phyloP scores from a whole-genome alignment of 2,113 vertebrate species.

The Prochilodus magdalenae region DNA sequence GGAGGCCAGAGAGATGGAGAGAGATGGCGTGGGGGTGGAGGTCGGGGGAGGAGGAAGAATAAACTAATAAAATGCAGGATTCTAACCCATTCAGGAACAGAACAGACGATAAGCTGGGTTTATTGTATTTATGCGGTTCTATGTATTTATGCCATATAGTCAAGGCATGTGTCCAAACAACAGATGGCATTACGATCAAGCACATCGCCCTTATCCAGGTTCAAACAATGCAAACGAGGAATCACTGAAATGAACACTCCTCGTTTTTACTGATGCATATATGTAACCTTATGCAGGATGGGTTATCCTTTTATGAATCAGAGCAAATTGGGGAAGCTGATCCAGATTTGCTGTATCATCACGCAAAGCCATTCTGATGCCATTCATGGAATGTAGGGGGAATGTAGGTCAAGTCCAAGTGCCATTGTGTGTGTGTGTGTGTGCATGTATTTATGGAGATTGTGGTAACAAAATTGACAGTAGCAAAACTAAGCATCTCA shows the following conservation, averaged over 20 bases:
- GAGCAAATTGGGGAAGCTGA: neutral
- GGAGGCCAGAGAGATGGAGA: neutral
- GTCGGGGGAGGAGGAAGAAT: neutral
- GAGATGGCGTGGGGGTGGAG: neutral
- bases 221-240: too few relatives aligned
- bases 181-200: neutral
- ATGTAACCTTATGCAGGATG: too few relatives aligned
- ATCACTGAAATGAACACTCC: too few relatives aligned
- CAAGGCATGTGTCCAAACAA: neutral
- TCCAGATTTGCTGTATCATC: neutral
- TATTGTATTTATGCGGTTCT: too few relatives aligned
- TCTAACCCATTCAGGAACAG: neutral
- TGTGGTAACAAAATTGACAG: neutral
- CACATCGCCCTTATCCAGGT: neutral
- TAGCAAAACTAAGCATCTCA: neutral
- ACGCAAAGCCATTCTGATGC: conserved; percentile 3
- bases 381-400: neutral
- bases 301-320: too few relatives aligned
- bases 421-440: too few relatives aligned
- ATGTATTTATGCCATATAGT: neutral
- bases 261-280: too few relatives aligned
- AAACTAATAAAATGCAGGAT: neutral
- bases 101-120: neutral
- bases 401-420: neutral
- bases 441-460: too few relatives aligned